Evolutionary conservation across 1,140 invertebrate genomes (phyloP).

Genomic region (Saccostrea echinata): DNA sequence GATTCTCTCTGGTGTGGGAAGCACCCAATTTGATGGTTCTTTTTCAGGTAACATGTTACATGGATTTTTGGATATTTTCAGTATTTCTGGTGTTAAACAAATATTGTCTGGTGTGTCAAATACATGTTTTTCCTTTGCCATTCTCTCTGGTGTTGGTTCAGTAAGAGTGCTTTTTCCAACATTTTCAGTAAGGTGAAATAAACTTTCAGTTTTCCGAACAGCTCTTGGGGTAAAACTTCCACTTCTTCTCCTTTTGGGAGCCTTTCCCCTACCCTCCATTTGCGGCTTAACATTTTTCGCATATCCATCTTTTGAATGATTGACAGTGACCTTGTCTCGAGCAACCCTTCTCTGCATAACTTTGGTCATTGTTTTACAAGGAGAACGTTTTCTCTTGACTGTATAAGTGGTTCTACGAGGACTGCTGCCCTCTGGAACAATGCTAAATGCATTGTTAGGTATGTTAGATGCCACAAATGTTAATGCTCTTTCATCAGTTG

Average conservation of each 20-base stretch:
- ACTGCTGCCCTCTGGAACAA: conserved; percentile 50
- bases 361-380: not conserved
- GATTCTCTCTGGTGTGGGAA: not conserved
- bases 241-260: not conserved
- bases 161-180: not conserved
- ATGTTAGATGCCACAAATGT: conserved; percentile 20
- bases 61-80: not conserved
- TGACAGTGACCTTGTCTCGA: not conserved
- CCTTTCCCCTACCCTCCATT: not conserved
- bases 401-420: conserved; percentile 64
- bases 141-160: not conserved
- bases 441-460: conserved; percentile 25
- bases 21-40: not conserved
- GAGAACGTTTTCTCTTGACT: not conserved
- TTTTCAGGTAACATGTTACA: not conserved
- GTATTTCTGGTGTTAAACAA: conserved; percentile 29
- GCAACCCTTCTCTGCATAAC: not conserved
- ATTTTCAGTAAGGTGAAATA: not conserved
- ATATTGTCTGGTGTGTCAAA: not conserved
- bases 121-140: not conserved
- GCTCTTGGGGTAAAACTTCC: not conserved
- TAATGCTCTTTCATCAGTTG: conserved; percentile 14
- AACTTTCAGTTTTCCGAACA: not conserved
- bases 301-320: not conserved
- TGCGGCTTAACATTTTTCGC: not conserved